Evolutionary conservation across 2,888 invertebrate species (phyloP), one percentile per base, ranked within the genome.

Genomic region (Agrotis ipsilon): DNA sequence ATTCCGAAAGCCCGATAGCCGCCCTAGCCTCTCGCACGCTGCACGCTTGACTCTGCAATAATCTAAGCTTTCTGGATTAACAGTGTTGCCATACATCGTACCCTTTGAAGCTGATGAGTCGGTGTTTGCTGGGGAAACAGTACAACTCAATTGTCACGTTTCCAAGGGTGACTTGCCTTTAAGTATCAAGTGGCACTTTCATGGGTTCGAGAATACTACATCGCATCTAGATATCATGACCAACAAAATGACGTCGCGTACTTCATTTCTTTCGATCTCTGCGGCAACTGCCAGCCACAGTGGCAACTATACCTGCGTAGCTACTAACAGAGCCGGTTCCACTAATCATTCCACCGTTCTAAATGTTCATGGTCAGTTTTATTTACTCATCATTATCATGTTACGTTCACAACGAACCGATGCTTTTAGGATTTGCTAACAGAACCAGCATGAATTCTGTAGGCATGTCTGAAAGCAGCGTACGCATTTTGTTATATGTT

Each of bases 231-330:
- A 97, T 87, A 97, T 97, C 82, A 95, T 96, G 85, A 97, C 97
- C 59, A 96, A 96, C 63, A 97, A 97, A 96, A 97, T 97, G 96
- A 97, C 97, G 66, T 97, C 97, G 82, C 97, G 97, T 79, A 94
- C 97, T 83, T 98, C 98, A 91, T 97, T 97, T 79, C 94, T 98
- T 75, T 97, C 97, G 75, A 98, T 98, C 87, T 97, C 97, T 86
- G 96, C 97, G 68, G 97, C 97, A 70, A 96, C 96, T 84, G 97
- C 97, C 43, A 96, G 96, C 75, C 98, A 98, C 91, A 97, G 97
- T 78, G 98, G 98, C 82, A 96, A 97, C 89, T 98, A 98, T 89
- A 98, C 97, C 78, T 98, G 98, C 92, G 96, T 97, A 82, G 98
- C 98, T 48, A 95, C 96, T 79, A 98, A 98, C 95, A 95, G 92